These are phyloP conservation scores for Barbus barbus DNA, from an alignment of 2,113 vertebrate genomes.

Conservation along the genomic window DNA sequence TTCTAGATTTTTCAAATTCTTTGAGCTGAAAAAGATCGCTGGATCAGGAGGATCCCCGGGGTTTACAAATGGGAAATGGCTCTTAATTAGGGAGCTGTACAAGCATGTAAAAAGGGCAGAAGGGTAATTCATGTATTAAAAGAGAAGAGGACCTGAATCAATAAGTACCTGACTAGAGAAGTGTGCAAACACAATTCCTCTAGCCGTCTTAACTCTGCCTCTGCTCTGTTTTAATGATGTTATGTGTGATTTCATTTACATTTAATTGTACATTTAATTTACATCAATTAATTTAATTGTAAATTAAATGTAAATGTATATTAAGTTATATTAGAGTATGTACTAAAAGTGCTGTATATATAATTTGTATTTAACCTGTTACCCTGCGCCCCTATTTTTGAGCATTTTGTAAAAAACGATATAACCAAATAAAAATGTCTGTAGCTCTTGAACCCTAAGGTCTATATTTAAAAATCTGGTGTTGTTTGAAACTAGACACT, in stretches of 20 bases:
- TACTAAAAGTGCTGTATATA: no score
- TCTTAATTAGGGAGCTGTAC: constrained; percentile 8
- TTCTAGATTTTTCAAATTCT: background rate
- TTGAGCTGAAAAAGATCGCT: background rate
- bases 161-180: background rate
- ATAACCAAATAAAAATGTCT: no score
- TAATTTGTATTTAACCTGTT: background rate
- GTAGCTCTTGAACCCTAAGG: no score
- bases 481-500: no score
- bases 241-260: no score
- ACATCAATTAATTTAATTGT: no score
- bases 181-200: background rate
- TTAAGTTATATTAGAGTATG: no score
- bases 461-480: no score
- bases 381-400: no score
- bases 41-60: background rate
- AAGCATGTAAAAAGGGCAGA: constrained; percentile 5
- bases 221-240: background rate
- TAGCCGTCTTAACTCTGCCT: background rate
- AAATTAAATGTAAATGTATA: no score
- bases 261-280: no score
- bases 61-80: constrained; percentile 3
- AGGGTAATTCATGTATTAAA: constrained; percentile 4
- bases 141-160: background rate
- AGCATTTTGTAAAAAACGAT: no score